Conservation (phyloP, 1,140 invertebrate species). For the Pogonomyrmex californicus region DNA sequence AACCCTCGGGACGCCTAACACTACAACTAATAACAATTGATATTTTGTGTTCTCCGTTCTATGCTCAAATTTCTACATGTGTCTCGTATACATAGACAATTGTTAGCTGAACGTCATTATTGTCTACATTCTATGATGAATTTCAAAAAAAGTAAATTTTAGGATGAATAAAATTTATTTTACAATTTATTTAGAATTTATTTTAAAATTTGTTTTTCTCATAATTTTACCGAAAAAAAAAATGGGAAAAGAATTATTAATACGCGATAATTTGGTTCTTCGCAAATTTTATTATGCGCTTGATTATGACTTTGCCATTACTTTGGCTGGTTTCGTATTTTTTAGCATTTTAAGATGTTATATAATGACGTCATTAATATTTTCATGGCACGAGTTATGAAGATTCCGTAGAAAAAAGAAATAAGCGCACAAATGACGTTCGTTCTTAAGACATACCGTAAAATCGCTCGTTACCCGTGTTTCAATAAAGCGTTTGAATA, state of each 20-base stretch:
- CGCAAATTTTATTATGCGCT: background rate
- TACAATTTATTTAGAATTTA: background rate
- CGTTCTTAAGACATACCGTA: background rate
- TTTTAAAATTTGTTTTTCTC: no score
- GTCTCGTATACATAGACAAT: background rate
- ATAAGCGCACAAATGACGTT: slow-evolving; percentile 37
- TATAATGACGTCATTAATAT: slow-evolving; percentile 45
- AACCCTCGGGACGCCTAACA: background rate
- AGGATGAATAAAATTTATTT: background rate
- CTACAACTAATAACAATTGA: slow-evolving; percentile 20
- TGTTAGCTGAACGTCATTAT: background rate
- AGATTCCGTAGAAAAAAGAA: slow-evolving; percentile 23
- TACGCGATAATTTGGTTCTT: background rate
- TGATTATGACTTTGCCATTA: background rate
- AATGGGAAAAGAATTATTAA: background rate
- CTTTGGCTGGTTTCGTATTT: slow-evolving; percentile 19
- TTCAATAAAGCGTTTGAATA: slow-evolving; percentile 42
- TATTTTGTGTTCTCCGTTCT: background rate
- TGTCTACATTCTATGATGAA: background rate
- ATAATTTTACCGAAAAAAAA: background rate
- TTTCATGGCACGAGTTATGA: slow-evolving; percentile 13
- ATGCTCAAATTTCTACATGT: background rate
- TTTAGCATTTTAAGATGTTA: slow-evolving; percentile 8
- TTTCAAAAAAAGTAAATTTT: background rate
- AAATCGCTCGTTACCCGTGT: slow-evolving; percentile 52